Evolutionary conservation across 1,140 invertebrate genomes (phyloP).

Genomic region (Pogonognathellus flavescens): DNA sequence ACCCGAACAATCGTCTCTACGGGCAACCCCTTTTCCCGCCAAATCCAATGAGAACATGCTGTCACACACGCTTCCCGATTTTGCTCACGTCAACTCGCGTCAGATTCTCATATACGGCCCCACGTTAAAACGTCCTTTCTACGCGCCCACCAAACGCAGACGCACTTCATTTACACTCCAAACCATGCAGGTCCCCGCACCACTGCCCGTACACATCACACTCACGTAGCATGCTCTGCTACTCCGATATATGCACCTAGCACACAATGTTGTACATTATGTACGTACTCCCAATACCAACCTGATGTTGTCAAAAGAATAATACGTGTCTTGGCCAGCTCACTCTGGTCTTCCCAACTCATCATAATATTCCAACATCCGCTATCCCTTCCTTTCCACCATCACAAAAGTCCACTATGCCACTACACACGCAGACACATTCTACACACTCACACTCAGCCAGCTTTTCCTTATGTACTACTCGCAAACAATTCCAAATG

Average conservation of each 20-base stretch:
- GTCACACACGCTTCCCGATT: constrained; percentile 59
- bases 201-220: background rate
- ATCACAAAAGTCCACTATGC: no score
- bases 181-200: background rate
- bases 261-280: background rate
- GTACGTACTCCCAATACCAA: background rate
- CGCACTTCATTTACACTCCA: background rate
- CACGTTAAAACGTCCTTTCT: constrained; percentile 26
- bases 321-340: background rate
- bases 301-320: background rate
- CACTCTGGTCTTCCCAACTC: background rate
- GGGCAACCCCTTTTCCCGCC: constrained; percentile 63
- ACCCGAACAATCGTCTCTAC: constrained; percentile 60
- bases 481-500: background rate
- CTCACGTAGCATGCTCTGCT: background rate
- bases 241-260: background rate
- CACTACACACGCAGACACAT: no score
- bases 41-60: constrained; percentile 58
- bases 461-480: no score
- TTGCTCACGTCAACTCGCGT: constrained; percentile 61
- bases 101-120: constrained; percentile 37
- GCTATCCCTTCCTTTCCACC: no score
- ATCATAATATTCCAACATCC: no score
- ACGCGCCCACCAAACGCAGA: no score
- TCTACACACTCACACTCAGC: no score